Evolutionary conservation across 2,888 invertebrate genomes (phyloP), one percentile per base, ranked within the genome.

Genomic region (Athalia circularis): DNA sequence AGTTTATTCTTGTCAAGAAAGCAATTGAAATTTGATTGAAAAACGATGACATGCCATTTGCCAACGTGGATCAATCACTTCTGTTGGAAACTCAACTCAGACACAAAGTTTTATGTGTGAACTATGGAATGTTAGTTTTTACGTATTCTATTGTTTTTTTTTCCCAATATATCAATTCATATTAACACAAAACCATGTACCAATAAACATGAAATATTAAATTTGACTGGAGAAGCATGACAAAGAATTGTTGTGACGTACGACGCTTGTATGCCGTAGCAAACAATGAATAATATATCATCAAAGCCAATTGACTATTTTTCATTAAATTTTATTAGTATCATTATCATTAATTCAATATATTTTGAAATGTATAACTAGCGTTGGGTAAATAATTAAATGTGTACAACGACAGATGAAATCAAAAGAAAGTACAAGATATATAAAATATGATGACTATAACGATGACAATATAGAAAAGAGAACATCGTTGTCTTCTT

Each of bases 71-170:
- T 29, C 29, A 29, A 29, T 29, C 29, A 29, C 29, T 29, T 1
- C 29, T 29, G 29, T 29, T 29, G 29, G 29, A 29, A 29, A 29
- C 29, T 29, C 29, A 29, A 29, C 29, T 29, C 29, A 29, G 29
- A 0, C 29, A 29, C 29, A 29, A 68, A 68, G n/a, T 52, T 68
- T 15, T 70, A 9, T 52, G 3, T 3, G 15, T 57, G 57, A 45
- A 59, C 70, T 70, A 57, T 70, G 70, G 70, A 70, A 70, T 70
- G 70, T 70, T 70, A 45, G 68, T 70, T 57, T 70, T 68, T 70
- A 5, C n/a, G 3, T 11, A 52, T 11, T 9, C 52, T 11, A 11
- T 52, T 52, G 7, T 52, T 9, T 7, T 52, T 52, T 52, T 52
- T 29, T 29, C 2, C 29, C 29, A 29, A 29, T 29, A 29, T 29